Percentiles rank a stretch among this genome's conserved stretches.
These are phyloP conservation scores for Danionella dracula DNA, from an alignment of 2,797 vertebrate species.

Conservation along the genomic window DNA sequence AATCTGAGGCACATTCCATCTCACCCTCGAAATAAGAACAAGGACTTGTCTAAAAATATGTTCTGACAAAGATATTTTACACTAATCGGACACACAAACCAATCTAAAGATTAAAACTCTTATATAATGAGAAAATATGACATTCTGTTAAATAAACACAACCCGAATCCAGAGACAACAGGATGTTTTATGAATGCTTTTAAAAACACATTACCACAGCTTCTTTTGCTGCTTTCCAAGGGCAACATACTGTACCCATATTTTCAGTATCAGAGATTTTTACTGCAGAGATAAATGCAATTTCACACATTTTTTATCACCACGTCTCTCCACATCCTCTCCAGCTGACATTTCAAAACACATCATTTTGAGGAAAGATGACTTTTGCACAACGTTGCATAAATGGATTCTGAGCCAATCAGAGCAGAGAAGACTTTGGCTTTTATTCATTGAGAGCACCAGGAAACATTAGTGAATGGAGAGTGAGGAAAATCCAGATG, in stretches of 20 bases:
- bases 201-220: not conserved
- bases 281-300: not conserved
- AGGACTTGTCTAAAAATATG: not conserved
- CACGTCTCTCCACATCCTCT: constrained; percentile 13
- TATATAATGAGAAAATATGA: not conserved
- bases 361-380: constrained; percentile 10
- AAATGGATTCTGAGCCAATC: not conserved
- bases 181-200: not conserved
- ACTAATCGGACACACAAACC: not conserved
- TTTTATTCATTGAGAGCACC: constrained; percentile 4
- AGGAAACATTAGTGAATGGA: constrained; percentile 3
- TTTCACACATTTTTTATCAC: not conserved
- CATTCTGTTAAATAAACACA: not conserved
- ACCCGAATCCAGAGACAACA: not conserved
- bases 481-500: not conserved
- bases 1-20: not conserved
- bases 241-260: not conserved
- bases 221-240: not conserved
- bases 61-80: not conserved
- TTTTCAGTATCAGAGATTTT: not conserved
- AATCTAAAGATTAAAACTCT: not conserved
- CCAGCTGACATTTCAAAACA: constrained; percentile 16
- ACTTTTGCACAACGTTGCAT: constrained; percentile 5
- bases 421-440: not conserved
- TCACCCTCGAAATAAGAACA: not conserved